Evolutionary conservation across 2,113 vertebrate genomes (phyloP).

Genomic region (Neoarius graeffei): DNA sequence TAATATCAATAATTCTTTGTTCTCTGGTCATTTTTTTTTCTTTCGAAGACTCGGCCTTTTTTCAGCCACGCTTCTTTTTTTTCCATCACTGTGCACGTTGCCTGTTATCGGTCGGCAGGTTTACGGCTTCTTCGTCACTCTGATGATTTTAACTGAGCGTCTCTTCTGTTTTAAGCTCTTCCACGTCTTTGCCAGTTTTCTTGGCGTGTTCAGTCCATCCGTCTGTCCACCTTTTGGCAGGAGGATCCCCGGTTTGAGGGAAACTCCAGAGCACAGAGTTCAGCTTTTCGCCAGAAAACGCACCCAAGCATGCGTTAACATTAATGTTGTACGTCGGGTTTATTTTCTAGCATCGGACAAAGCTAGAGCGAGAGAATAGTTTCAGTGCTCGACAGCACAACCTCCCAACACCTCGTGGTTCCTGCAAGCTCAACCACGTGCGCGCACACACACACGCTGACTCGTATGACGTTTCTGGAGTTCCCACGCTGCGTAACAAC

Average conservation of each 20-base stretch:
- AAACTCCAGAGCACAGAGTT: background rate
- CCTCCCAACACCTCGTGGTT: constrained; percentile 39
- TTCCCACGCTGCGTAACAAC: constrained; percentile 61
- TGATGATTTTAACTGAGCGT: background rate
- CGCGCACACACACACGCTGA: background rate
- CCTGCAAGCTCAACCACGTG: constrained; percentile 38
- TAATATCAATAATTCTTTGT: background rate
- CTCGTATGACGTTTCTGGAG: constrained; percentile 66
- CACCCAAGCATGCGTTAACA: background rate
- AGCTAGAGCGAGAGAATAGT: background rate
- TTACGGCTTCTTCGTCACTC: background rate
- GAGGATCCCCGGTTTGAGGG: background rate
- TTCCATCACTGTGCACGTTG: background rate
- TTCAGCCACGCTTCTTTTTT: no score
- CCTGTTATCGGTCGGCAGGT: background rate
- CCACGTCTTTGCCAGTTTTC: background rate
- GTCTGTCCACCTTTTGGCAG: background rate
- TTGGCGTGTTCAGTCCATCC: background rate
- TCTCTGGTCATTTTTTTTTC: background rate
- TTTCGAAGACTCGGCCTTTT: background rate
- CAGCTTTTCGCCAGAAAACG: background rate
- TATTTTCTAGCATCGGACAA: background rate
- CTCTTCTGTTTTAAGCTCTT: background rate
- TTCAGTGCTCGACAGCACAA: constrained; percentile 33
- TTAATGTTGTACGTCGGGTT: background rate